Base-by-base conservation (phyloP, 2,113 vertebrate species). In the Cryptomyrus ogoouensis region DNA sequence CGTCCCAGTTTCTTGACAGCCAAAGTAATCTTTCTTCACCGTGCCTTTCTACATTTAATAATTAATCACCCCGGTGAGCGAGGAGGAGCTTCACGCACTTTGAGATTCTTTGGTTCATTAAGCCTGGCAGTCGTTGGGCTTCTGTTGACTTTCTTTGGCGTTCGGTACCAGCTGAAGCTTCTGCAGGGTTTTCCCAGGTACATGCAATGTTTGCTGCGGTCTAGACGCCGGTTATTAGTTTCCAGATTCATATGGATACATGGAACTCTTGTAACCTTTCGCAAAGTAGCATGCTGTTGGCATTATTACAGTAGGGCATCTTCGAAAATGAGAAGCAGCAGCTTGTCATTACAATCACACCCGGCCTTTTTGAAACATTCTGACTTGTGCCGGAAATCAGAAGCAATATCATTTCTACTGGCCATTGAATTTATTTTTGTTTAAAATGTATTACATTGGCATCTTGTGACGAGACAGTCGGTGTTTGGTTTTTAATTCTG, bases 41-140 rank as follows among this genome's bases (percentile, higher is more conserved):
- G 19, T 27, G 44, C 39, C 88, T 89, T 27, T 70, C 31, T 74
- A 9, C 66, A 56, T 89, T 89, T 70, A 89, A 83, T 89, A 83
- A 83, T 89, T 83, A 83, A 88, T 49, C n/a, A 47, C 89, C 50
- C 17, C 24, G 52, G 89, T 62, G 77, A 89, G 80, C n/a, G 10
- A 52, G 44, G 50, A 49, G 24, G 39, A 89, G 39, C 31, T 47
- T 24, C 15, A 49, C 15, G 31, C 15, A 53, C 80, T 58, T 50
- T 62, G 74, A 83, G 47, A 77, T 46, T 39, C n/a, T 83, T 56
- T 46, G 35, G 74, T 83, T 80, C 77, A 42, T 89, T 89, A 89
- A 89, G 27, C 49, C 88, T 56, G 74, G 7, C 49, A 42, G 42
- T 44, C 80, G 24, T 10, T 42, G 42, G 80, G 44, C 52, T 84